Evolutionary conservation across 2,888 invertebrate genomes (phyloP).

Genomic region (Drosophila quinaria): DNA sequence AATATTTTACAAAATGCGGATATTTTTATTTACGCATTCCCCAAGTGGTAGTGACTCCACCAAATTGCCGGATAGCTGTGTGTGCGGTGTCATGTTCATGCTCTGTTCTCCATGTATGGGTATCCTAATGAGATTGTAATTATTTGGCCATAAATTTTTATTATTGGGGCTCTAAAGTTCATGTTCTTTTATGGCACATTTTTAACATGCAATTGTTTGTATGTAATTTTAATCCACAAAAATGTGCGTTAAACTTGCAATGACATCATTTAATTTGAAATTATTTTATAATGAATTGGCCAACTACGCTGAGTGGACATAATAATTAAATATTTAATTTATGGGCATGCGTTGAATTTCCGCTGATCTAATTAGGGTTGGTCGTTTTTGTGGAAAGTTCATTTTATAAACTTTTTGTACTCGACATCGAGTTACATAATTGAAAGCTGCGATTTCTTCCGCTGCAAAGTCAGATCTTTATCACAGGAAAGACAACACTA

Average conservation of each 20-base stretch:
- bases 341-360: constrained; percentile 39
- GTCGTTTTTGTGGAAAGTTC: neutral
- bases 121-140: constrained; percentile 84
- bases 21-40: constrained; percentile 69
- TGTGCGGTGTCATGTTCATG: constrained; percentile 63
- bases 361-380: constrained; percentile 52
- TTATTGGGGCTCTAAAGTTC: constrained; percentile 82
- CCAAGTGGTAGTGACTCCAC: constrained; percentile 43
- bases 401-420: neutral
- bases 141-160: constrained; percentile 84
- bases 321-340: constrained; percentile 78
- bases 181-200: constrained; percentile 56
- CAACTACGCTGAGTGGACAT: constrained; percentile 59
- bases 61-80: constrained; percentile 53
- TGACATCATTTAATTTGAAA: constrained; percentile 71
- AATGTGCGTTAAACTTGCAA: constrained; percentile 44
- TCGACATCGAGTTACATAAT: neutral
- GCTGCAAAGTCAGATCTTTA: too few relatives aligned
- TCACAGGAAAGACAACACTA: too few relatives aligned
- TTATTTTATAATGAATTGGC: constrained; percentile 78
- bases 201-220: constrained; percentile 41
- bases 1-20: constrained; percentile 83
- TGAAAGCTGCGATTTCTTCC: neutral
- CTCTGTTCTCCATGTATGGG: constrained; percentile 41
- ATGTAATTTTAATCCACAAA: constrained; percentile 41